These are phyloP conservation scores for Asteroscopus sphinx DNA, from an alignment of 2,888 invertebrate genomes.

Conservation along the genomic window DNA sequence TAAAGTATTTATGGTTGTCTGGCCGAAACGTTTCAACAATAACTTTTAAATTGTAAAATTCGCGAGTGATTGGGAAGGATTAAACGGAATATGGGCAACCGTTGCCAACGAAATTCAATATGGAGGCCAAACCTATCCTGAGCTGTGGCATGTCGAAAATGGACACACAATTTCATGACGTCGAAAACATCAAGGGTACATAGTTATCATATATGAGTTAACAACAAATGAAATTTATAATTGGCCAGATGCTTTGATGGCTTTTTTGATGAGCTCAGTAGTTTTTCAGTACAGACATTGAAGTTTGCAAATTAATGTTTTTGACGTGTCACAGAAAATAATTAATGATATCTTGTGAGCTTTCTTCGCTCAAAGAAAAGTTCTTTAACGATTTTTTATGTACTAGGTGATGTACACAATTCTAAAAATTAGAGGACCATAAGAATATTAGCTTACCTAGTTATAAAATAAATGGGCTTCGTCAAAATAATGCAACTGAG, in stretches of 20 bases:
- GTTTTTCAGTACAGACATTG: too few relatives aligned
- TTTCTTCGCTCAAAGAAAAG: too few relatives aligned
- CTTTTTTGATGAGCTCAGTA: too few relatives aligned
- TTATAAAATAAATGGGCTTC: too few relatives aligned
- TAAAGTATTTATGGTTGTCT: constrained; percentile 5
- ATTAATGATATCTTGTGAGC: too few relatives aligned
- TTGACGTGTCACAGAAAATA: too few relatives aligned
- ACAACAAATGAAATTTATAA: constrained; percentile 25
- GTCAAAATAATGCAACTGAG: too few relatives aligned
- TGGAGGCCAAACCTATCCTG: constrained; percentile 2
- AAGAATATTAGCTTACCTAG: too few relatives aligned
- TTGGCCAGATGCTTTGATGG: constrained; percentile 2
- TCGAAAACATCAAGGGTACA: constrained; percentile 1
- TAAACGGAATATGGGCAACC: constrained; percentile 24
- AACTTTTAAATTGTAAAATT: constrained; percentile 34
- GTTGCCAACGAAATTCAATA: constrained; percentile 30
- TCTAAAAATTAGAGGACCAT: too few relatives aligned
- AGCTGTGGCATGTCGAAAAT: constrained; percentile 5
- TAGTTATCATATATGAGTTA: constrained; percentile 2
- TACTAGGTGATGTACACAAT: too few relatives aligned
- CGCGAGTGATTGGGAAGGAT: constrained; percentile 32
- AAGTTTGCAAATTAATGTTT: too few relatives aligned
- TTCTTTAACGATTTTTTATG: too few relatives aligned
- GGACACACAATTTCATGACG: constrained; percentile 10
- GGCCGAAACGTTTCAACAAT: constrained; percentile 6